Percentiles rank a stretch among this genome's conserved stretches.
These are phyloP conservation scores for Tetropium fuscum DNA, from an alignment of 2,888 invertebrate genomes.

Conservation along the genomic window DNA sequence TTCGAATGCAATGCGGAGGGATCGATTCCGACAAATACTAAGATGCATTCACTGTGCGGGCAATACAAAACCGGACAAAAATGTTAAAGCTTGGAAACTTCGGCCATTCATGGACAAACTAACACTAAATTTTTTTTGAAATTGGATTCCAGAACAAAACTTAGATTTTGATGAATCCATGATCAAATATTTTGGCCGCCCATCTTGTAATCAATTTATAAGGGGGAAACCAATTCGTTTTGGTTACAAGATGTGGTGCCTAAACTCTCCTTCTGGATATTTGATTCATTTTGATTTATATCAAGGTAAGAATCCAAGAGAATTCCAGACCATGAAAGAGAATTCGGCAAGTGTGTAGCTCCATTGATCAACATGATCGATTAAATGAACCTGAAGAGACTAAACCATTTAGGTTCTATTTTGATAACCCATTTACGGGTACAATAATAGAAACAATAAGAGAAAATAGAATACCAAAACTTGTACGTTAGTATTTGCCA, in stretches of 20 bases:
- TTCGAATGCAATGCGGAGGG: constrained; percentile 26
- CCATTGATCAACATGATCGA: constrained; percentile 33
- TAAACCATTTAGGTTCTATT: constrained; percentile 41
- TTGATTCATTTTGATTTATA: constrained; percentile 56
- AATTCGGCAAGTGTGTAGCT: constrained; percentile 32
- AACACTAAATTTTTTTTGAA: constrained; percentile 34
- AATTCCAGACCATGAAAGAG: constrained; percentile 3
- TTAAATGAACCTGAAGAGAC: constrained; percentile 22
- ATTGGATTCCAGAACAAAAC: constrained; percentile 34
- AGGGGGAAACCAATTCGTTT: constrained; percentile 55
- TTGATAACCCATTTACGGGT: constrained; percentile 51
- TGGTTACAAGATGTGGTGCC: constrained; percentile 54
- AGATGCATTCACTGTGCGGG: constrained; percentile 33
- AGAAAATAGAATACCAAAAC: too few relatives aligned
- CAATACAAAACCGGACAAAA: constrained; percentile 27
- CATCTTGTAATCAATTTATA: constrained; percentile 53
- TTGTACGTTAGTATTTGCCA: too few relatives aligned
- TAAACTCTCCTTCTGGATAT: constrained; percentile 50
- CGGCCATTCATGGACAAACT: constrained; percentile 36
- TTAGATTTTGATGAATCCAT: constrained; percentile 17
- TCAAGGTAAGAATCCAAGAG: constrained; percentile 45
- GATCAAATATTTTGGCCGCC: constrained; percentile 17
- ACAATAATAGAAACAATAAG: too few relatives aligned
- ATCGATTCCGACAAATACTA: constrained; percentile 33
- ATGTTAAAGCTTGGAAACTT: constrained; percentile 37